These are phyloP conservation scores for Mus caroli DNA, from an alignment of 2,797 vertebrate species.

Conservation along the genomic window DNA sequence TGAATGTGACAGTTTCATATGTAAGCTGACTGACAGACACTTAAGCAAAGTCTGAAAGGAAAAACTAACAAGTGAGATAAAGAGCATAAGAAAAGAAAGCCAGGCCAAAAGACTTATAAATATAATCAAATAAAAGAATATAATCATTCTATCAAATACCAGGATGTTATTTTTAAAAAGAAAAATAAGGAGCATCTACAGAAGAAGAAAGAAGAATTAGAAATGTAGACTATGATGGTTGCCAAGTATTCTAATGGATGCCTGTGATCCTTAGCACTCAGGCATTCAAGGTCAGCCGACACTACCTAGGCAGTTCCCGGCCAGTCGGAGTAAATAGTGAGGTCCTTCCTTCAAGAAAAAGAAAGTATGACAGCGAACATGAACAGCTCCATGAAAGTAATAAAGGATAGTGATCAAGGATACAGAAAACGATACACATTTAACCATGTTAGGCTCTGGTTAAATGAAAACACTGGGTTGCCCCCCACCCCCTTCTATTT, in stretches of 20 bases:
- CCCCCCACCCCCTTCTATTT: not conserved
- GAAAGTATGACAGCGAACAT: slow-evolving; percentile 58
- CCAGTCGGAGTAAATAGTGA: not conserved
- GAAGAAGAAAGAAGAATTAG: slow-evolving; percentile 50
- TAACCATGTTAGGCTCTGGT: slow-evolving; percentile 35
- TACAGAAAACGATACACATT: slow-evolving; percentile 44
- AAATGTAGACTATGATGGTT: slow-evolving; percentile 60
- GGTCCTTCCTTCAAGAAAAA: not conserved
- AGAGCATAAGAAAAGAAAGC: slow-evolving; percentile 40
- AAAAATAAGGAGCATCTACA: slow-evolving; percentile 43
- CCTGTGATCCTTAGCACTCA: not conserved
- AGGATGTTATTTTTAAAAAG: not conserved
- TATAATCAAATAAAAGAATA: slow-evolving; percentile 54
- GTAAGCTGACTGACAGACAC: not conserved
- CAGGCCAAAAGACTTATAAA: not conserved
- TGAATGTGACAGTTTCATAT: not conserved
- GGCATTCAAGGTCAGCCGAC: not conserved
- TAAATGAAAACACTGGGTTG: not conserved
- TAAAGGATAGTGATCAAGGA: slow-evolving; percentile 42
- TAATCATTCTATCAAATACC: not conserved
- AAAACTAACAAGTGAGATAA: slow-evolving; percentile 19
- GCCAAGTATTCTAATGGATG: not conserved
- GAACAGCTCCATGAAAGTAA: slow-evolving; percentile 48
- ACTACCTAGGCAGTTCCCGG: not conserved
- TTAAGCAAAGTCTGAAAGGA: slow-evolving; percentile 68